Percentiles rank a stretch among this genome's conserved stretches.
Evolutionary conservation across 2,888 invertebrate genomes (phyloP).

Genomic region (Neria commutata): DNA sequence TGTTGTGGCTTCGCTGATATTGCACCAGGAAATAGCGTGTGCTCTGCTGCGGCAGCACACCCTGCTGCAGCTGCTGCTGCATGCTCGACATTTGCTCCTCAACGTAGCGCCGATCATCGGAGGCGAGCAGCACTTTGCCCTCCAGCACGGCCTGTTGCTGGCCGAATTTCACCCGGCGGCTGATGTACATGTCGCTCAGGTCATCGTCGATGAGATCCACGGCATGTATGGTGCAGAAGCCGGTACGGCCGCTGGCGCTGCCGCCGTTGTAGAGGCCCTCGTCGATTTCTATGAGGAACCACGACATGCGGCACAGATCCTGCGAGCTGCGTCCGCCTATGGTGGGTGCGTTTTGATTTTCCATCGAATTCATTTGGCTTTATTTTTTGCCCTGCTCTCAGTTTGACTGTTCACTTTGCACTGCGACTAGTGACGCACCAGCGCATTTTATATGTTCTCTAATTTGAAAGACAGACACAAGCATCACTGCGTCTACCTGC

Average conservation of each 20-base stretch:
- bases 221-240: constrained; percentile 42
- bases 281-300: constrained; percentile 50
- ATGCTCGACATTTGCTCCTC: constrained; percentile 37
- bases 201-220: constrained; percentile 48
- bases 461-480: too few relatives aligned
- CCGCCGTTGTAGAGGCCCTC: constrained; percentile 33
- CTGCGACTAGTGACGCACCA: too few relatives aligned
- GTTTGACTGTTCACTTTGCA: too few relatives aligned
- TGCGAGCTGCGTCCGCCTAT: neutral
- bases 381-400: too few relatives aligned
- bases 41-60: constrained; percentile 20
- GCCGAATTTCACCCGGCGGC: constrained; percentile 41
- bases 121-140: constrained; percentile 43
- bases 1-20: constrained; percentile 21
- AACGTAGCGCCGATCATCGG: constrained; percentile 42
- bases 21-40: constrained; percentile 40
- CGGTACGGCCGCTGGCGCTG: constrained; percentile 25
- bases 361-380: too few relatives aligned
- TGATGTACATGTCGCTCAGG: constrained; percentile 40
- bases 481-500: too few relatives aligned
- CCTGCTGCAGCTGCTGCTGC: constrained; percentile 14
- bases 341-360: neutral
- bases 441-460: too few relatives aligned
- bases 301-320: constrained; percentile 39
- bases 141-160: constrained; percentile 34